Evolutionary conservation across 1,140 invertebrate species (phyloP), one percentile per base, ranked within the genome.

Genomic region (Daktulosphaira vitifoliae): DNA sequence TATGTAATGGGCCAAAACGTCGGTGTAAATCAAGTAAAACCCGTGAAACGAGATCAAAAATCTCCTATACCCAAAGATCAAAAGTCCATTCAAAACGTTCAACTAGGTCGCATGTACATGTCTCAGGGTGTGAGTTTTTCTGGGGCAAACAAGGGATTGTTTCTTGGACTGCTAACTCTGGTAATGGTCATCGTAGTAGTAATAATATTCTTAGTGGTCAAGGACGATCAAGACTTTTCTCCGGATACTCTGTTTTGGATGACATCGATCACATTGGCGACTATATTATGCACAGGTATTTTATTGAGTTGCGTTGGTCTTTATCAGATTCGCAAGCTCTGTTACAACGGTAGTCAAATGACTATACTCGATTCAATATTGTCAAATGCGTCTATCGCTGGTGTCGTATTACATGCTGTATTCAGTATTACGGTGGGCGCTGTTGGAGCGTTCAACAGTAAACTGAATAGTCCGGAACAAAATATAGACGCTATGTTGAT

Each of bases 201-300:
- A 9, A 78, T 84, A n/a, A 81, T 84, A 16, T 84, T 83, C 70
- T 77, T 83, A 29, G 81, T 84, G 6, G 80, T 83, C 37, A 79
- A 81, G 48, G 79, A 81, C 46, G 78, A 81, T 59, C 73, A 75
- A 16, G 78, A 80, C 52, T 81, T 83, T 37, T 73, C 77, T 48
- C 59, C 74, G 8, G 65, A 75, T 65, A 74, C 78, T 0, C 69
- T 75, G 5, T 78, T 74, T 29, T 81, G 74, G 79, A 70, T 76
- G 18, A 80, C 73, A 2, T 76, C 71, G 51, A 79, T 76, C 3
- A 77, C 75, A 0, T 66, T 80, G 3, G 77, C 76, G 7, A 74
- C 75, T 3, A 76, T 82, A 3, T 68, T 78, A 38, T 70, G 70
- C 2, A 68, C 77, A 13, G 73, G 74, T 25, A 71, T 74, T 38